Base-by-base conservation (phyloP, 2,113 vertebrate species). In the Antigone vipio region DNA sequence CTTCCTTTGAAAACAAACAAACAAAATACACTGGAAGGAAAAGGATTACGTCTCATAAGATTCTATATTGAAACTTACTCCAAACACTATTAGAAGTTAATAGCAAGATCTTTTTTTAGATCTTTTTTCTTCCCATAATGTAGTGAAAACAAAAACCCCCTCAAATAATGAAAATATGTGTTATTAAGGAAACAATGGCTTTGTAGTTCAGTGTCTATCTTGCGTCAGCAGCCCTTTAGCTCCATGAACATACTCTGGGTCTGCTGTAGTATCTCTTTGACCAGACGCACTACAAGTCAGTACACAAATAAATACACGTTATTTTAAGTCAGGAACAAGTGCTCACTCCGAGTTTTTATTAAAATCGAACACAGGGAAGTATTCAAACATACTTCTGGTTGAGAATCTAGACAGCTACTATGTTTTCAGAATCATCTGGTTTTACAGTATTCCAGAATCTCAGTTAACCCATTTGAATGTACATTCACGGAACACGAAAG, bases 291-390 rank as follows among this genome's bases (percentile, higher is more conserved):
- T 4, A 58, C 9, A 30, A 45, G 40, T 49, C 24, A 20, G 27
- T 23, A 62, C 44, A 69, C 55, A 94, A 88, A 96, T 32, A 91
- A 86, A 59, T 13, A 86, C 66, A 88, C 52, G 0, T 64, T 63
- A 60, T 19, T 3, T 0, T 20, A 56, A 74, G 72, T 66, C 93
- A 86, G 64, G 42, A 85, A 88, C 29, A 63, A 90, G 74, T 68
- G 80, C 93, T 95, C 88, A 89, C 85, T 95, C 97, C 67, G 80
- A 91, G 68, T 63, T 67, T 97, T 98, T 98, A 98, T 98, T 98
- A 94, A 94, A 96, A 92, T 27, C 78, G 90, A 97, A 96, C 64
- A 94, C 80, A 93, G 44, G 7, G 44, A 96, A 93, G 94, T 88
- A 96, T 38, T 91, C 32, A 10, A 95, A 71, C 55, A 89, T 21